phyloP scores from a whole-genome alignment of 2,888 invertebrate species.

The Phyto melanocephala region DNA sequence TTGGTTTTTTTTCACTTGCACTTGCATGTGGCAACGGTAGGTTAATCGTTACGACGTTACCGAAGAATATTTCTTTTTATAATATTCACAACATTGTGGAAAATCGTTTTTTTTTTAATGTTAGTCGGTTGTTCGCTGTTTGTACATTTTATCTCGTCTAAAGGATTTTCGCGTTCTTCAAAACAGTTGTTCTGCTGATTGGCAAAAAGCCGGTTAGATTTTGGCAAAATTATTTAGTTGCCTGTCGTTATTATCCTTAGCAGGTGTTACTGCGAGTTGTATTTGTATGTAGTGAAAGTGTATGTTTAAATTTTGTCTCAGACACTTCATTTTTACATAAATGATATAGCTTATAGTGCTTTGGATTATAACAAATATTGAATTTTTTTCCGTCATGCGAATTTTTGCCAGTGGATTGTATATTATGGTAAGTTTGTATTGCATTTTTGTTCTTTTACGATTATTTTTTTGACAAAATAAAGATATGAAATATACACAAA shows the following conservation, averaged over 20 bases:
- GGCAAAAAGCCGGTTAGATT: constrained; percentile 62
- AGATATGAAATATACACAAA: too few relatives aligned
- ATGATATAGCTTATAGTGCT: background rate
- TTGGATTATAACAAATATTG: constrained; percentile 2
- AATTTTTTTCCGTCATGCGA: background rate
- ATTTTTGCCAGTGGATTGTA: constrained; percentile 3
- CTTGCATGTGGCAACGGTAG: too few relatives aligned
- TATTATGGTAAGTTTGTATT: constrained; percentile 6
- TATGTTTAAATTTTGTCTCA: background rate
- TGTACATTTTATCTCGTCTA: background rate
- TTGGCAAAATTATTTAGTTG: constrained; percentile 41
- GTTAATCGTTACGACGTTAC: constrained; percentile 37
- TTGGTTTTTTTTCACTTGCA: too few relatives aligned
- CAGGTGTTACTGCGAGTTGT: constrained; percentile 40
- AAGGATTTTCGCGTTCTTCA: constrained; percentile 52
- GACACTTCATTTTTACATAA: constrained; percentile 8
- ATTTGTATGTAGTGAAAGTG: background rate
- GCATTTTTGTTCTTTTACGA: too few relatives aligned
- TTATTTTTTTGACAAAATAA: too few relatives aligned
- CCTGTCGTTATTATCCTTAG: constrained; percentile 49
- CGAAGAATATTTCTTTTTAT: constrained; percentile 19
- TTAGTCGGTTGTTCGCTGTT: constrained; percentile 53
- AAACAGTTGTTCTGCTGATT: constrained; percentile 40
- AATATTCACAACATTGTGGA: constrained; percentile 12
- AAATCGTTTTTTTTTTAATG: constrained; percentile 25